Evolutionary conservation across 2,888 invertebrate species (phyloP).

Genomic region (Scaptomyza flava): DNA sequence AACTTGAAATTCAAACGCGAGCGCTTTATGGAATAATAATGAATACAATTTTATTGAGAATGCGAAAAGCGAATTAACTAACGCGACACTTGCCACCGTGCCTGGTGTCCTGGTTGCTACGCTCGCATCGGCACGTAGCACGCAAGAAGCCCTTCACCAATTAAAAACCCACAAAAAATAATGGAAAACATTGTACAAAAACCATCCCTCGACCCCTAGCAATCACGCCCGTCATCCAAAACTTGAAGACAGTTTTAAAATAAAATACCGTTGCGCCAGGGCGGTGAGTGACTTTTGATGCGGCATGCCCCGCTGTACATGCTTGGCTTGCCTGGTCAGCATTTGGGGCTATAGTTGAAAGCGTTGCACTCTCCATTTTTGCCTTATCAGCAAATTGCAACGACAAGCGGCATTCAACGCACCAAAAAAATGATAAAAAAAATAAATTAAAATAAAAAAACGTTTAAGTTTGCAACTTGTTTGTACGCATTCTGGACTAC

Average conservation of each 20-base stretch:
- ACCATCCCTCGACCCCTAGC: neutral
- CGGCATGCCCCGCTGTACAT: conserved; percentile 10
- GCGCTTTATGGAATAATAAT: conserved; percentile 49
- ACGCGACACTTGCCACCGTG: conserved; percentile 8
- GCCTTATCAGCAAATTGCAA: conserved; percentile 55
- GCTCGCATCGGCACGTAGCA: conserved; percentile 14
- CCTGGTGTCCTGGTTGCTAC: neutral
- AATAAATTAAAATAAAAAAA: neutral
- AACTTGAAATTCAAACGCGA: conserved; percentile 49
- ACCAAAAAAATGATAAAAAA: conserved; percentile 18
- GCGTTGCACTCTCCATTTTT: conserved; percentile 8
- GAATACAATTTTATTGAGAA: conserved; percentile 41
- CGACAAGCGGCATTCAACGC: conserved; percentile 34
- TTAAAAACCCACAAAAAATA: neutral
- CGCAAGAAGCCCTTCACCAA: neutral
- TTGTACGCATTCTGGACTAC: conserved; percentile 38
- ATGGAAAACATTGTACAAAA: neutral
- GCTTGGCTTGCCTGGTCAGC: conserved; percentile 22
- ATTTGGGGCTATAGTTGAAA: conserved; percentile 22
- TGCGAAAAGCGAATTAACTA: conserved; percentile 42
- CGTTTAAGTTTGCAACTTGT: conserved; percentile 45
- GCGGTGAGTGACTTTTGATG: conserved; percentile 51
- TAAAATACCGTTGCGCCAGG: conserved; percentile 32
- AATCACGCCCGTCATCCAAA: conserved; percentile 28
- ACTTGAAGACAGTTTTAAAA: conserved; percentile 49